Percentiles rank a stretch among this genome's conserved stretches.
phyloP scores from a whole-genome alignment of 2,888 invertebrate species.

The Drosophila hamatofila region DNA sequence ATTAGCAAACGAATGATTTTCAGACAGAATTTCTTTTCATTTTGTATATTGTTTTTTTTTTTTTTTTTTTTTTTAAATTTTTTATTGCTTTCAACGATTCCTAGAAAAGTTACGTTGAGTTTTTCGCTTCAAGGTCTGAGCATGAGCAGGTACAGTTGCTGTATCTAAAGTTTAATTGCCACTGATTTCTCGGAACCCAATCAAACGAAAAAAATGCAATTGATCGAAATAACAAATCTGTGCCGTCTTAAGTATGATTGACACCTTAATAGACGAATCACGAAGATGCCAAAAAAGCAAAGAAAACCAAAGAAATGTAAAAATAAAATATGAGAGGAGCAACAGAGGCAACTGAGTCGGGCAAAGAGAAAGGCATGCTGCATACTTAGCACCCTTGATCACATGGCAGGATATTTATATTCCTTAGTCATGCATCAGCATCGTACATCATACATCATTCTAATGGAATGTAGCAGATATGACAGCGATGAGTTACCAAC shows the following conservation, averaged over 20 bases:
- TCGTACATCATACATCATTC: not conserved
- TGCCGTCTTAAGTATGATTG: constrained; percentile 27
- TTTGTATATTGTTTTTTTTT: not conserved
- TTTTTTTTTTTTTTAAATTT: not conserved
- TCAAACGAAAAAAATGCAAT: constrained; percentile 14
- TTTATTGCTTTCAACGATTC: constrained; percentile 11
- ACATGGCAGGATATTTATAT: not conserved
- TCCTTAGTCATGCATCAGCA: not conserved
- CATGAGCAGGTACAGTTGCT: constrained; percentile 31
- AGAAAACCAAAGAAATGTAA: not conserved
- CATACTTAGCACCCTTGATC: not conserved
- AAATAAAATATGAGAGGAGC: not conserved
- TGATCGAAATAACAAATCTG: constrained; percentile 14
- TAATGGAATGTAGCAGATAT: not conserved
- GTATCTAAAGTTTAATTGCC: constrained; percentile 14
- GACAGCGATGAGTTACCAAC: not conserved
- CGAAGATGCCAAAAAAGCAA: constrained; percentile 3
- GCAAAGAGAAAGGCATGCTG: not conserved
- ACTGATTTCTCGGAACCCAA: constrained; percentile 12
- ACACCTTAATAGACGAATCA: constrained; percentile 15
- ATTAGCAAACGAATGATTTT: constrained; percentile 61
- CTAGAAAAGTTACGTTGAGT: constrained; percentile 14
- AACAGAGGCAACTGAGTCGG: not conserved
- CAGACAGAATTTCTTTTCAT: constrained; percentile 13
- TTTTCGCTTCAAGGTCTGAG: constrained; percentile 4